Evolutionary conservation across 1,140 invertebrate species (phyloP).

Genomic region (Littorina saxatilis): DNA sequence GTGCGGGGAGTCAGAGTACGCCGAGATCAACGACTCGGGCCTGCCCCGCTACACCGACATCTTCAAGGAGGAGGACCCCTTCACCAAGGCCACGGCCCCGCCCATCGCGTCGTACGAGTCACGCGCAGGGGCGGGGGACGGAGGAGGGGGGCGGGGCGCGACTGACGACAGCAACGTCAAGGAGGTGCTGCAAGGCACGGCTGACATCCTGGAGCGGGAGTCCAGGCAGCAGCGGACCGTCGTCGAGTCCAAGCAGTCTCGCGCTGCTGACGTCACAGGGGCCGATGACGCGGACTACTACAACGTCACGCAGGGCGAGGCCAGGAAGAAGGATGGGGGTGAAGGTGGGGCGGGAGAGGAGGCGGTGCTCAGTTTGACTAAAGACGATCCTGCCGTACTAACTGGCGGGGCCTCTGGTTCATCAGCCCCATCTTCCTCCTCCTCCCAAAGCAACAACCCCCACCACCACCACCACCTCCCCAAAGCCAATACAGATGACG

Average conservation of each 20-base stretch:
- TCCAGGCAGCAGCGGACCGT: no score
- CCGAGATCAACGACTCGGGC: constrained; percentile 44
- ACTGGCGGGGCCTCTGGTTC: not conserved
- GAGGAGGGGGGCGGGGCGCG: not conserved
- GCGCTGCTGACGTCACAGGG: no score
- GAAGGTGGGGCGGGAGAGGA: not conserved
- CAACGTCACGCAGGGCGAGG: constrained; percentile 5
- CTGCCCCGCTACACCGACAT: constrained; percentile 52
- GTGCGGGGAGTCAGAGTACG: constrained; percentile 47
- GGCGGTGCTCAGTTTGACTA: constrained; percentile 22
- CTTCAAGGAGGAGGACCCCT: constrained; percentile 45
- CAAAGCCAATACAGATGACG: not conserved
- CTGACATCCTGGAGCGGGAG: constrained; percentile 35
- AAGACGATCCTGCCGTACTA: constrained; percentile 21
- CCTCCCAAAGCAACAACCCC: not conserved
- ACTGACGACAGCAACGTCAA: constrained; percentile 29
- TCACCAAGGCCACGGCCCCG: constrained; percentile 46
- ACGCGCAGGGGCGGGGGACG: not conserved
- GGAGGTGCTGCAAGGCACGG: constrained; percentile 40
- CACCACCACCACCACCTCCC: not conserved
- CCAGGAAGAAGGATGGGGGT: not conserved
- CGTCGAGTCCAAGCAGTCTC: no score
- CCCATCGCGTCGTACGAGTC: constrained; percentile 36
- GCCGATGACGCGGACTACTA: constrained; percentile 25
- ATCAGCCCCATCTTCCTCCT: not conserved